Base-by-base conservation (phyloP, 2,113 vertebrate genomes). In the Seriola dumerili region DNA sequence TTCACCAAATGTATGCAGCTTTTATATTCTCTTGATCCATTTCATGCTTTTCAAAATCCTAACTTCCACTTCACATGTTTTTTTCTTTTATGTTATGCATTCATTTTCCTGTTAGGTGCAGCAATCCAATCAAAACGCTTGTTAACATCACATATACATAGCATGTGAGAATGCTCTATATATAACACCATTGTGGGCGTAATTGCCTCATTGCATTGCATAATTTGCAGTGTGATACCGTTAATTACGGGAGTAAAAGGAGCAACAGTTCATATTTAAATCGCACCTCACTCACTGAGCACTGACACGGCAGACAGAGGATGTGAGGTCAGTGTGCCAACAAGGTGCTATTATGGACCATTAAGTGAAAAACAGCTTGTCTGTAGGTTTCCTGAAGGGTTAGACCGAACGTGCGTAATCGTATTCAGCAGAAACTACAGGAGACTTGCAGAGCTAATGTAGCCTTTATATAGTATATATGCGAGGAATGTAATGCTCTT, bases 231-330 rank as follows among this genome's bases (percentile, higher is more conserved):
- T 42, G n/a, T 40, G 21, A 55, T 68, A 55, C 9, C 1, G 3
- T 55, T 23, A 64, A 80, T 78, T 69, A 61, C 19, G 32, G 32
- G 40, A 69, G n/a, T 52, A 63, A 59, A 55, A 19, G 29, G 52
- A 42, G 29, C 38, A 52, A 67, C 21, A 40, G 34, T 23, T 76
- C 25, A 32, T 11, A 42, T 58, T 4, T 5, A 44, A 66, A 32
- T 63, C 23, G 23, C 62, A 68, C 5, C 9, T 36, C 29, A 32
- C 32, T 67, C 25, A 46, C 13, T 77, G 38, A 29, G 25, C 17
- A 36, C 40, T 25, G 38, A 69, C 25, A 52, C 34, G 63, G 58
- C 25, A 57, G 36, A 77, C 11, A 55, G 11, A 69, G n/a, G 21
- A 9, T 54, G 17, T 38, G 36, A 32, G 44, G 58, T 62, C 42